Conservation (phyloP, 2,797 vertebrate species). For the Alca torda region DNA sequence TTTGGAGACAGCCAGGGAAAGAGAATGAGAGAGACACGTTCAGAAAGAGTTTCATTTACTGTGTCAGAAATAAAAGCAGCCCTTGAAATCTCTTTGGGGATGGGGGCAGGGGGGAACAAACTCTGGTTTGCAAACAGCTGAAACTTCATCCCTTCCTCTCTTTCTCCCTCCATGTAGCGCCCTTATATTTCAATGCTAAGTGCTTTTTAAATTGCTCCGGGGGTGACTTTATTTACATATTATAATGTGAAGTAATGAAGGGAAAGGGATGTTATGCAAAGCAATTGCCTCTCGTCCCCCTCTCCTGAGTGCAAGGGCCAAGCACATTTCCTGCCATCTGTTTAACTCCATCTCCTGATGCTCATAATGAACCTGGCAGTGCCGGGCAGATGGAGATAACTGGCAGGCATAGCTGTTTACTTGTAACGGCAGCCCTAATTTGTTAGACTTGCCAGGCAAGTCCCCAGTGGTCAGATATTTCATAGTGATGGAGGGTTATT, state of each 20-base stretch:
- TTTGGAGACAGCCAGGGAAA: conserved; percentile 5
- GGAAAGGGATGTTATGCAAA: conserved; percentile 45
- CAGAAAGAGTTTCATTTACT: background rate
- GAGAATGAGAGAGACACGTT: background rate
- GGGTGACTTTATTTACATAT: conserved; percentile 64
- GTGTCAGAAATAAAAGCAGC: conserved; percentile 37
- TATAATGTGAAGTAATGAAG: conserved; percentile 65
- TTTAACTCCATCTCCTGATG: conserved; percentile 67
- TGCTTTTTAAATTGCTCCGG: conserved; percentile 40
- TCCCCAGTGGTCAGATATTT: conserved; percentile 62
- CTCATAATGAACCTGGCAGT: conserved; percentile 68
- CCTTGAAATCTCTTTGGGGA: conserved; percentile 7
- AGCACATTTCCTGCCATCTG: conserved; percentile 70
- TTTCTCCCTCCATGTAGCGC: background rate
- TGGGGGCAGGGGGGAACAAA: background rate
- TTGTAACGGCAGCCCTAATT: conserved; percentile 67
- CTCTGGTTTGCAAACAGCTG: conserved; percentile 9
- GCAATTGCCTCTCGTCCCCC: conserved; percentile 37
- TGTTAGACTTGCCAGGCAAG: conserved; percentile 68
- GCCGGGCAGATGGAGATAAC: conserved; percentile 66
- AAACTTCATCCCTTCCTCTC: conserved; percentile 7
- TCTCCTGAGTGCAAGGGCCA: conserved; percentile 65
- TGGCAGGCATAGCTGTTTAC: conserved; percentile 68
- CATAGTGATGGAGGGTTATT: conserved; percentile 55
- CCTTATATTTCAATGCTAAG: conserved; percentile 38